Conservation (phyloP, 2,797 vertebrate genomes). For the Triplophysa bombifrons region DNA sequence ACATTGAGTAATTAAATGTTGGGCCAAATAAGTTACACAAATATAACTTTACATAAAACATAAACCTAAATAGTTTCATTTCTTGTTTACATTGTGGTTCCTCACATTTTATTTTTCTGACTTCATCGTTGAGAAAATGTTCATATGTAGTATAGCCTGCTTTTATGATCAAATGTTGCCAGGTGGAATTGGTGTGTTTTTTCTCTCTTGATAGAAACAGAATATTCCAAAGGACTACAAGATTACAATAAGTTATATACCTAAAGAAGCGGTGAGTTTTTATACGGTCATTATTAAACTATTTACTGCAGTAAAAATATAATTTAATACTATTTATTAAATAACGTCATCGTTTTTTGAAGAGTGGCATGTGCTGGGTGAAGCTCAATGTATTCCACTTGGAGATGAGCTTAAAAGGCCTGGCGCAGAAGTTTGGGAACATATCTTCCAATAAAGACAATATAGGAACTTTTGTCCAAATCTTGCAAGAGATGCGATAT, state of each 20-base stretch:
- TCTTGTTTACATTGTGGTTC: conserved; percentile 11
- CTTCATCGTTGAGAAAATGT: background rate
- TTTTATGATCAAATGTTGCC: background rate
- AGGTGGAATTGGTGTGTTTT: conserved; percentile 26
- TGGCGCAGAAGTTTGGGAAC: conserved; percentile 80
- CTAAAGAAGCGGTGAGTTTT: conserved; percentile 77
- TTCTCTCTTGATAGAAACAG: conserved; percentile 72
- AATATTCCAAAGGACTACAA: conserved; percentile 85
- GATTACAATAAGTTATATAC: conserved; percentile 76
- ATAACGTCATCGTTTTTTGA: conserved; percentile 27
- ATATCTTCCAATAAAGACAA: conserved; percentile 80
- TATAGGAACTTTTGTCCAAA: conserved; percentile 76
- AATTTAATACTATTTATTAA: background rate
- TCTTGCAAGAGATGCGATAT: conserved; percentile 74
- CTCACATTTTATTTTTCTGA: background rate
- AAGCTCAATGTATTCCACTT: conserved; percentile 77
- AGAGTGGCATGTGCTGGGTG: conserved; percentile 81
- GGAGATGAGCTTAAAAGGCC: conserved; percentile 76
- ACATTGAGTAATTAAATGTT: background rate
- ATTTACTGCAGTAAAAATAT: background rate
- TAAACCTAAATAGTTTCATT: conserved; percentile 8
- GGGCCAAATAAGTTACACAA: conserved; percentile 6
- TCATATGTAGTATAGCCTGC: no score
- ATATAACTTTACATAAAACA: background rate
- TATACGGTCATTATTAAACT: background rate